Conservation (phyloP, 2,113 vertebrate species). For the Scalopus aquaticus region DNA sequence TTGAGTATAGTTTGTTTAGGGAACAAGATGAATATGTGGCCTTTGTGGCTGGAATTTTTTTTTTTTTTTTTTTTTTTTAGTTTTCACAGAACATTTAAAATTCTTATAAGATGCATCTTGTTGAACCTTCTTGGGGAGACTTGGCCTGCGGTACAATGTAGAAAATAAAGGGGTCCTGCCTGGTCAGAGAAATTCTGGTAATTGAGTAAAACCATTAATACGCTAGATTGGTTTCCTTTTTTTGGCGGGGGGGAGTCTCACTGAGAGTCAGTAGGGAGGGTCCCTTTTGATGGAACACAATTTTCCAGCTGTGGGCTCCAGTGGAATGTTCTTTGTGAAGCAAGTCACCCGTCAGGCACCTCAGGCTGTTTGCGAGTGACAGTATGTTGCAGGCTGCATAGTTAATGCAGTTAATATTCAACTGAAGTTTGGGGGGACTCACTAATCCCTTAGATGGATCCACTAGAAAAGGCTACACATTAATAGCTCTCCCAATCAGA, state of each 20-base stretch:
- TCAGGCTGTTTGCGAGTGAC: conserved; percentile 82
- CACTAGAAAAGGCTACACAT: conserved; percentile 94
- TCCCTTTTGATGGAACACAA: conserved; percentile 60
- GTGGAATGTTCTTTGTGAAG: conserved; percentile 80
- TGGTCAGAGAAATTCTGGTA: conserved; percentile 42
- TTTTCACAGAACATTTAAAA: neutral
- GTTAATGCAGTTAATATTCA: conserved; percentile 89
- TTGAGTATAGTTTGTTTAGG: neutral
- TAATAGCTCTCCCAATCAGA: conserved; percentile 93
- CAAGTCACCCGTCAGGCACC: conserved; percentile 80
- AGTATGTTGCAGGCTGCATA: conserved; percentile 81
- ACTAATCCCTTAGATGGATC: conserved; percentile 90
- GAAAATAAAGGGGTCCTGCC: neutral
- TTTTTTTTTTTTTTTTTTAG: neutral
- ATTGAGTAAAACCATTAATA: conserved; percentile 36
- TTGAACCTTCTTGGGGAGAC: neutral
- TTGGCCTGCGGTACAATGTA: neutral
- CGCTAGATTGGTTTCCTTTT: neutral
- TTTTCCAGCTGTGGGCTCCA: conserved; percentile 57
- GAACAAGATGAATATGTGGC: neutral
- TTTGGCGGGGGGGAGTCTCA: neutral
- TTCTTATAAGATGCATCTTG: neutral
- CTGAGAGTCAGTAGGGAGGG: conserved; percentile 51
- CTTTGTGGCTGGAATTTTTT: neutral
- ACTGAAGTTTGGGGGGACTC: conserved; percentile 88